Evolutionary conservation across 2,888 invertebrate species (phyloP).

Genomic region (Volucella inanis): DNA sequence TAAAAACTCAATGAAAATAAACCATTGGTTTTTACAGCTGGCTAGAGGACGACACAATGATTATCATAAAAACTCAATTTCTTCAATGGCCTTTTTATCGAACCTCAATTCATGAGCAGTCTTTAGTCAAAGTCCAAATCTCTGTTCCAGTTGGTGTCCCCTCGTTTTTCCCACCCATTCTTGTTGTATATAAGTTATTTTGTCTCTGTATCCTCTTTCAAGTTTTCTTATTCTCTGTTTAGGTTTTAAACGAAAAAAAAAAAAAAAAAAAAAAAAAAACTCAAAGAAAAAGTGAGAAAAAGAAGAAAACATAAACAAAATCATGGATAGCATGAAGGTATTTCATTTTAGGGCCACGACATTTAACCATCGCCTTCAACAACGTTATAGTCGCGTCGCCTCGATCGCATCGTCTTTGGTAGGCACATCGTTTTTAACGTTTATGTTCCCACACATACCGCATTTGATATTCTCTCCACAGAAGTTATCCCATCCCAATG

Average conservation of each 20-base stretch:
- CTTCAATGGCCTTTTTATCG: slow-evolving; percentile 2
- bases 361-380: slow-evolving; percentile 57
- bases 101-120: not conserved
- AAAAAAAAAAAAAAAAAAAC: slow-evolving; percentile 24
- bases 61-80: too few relatives aligned
- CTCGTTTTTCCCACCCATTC: slow-evolving; percentile 3
- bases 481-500: slow-evolving; percentile 54
- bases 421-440: slow-evolving; percentile 22
- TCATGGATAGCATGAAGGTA: slow-evolving; percentile 46
- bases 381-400: not conserved
- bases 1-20: too few relatives aligned
- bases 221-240: slow-evolving; percentile 22
- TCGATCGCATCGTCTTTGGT: slow-evolving; percentile 4
- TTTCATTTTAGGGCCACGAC: slow-evolving; percentile 67
- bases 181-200: slow-evolving; percentile 8
- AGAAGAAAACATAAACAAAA: slow-evolving; percentile 54
- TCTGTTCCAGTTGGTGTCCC: slow-evolving; percentile 2
- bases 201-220: slow-evolving; percentile 16
- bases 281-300: not conserved
- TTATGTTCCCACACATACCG: slow-evolving; percentile 61
- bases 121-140: not conserved
- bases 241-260: not conserved
- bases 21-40: not conserved
- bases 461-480: slow-evolving; percentile 58
- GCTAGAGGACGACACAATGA: not conserved